phyloP scores from a whole-genome alignment of 1,140 invertebrate genomes.

The Rhizoglyphus robini region DNA sequence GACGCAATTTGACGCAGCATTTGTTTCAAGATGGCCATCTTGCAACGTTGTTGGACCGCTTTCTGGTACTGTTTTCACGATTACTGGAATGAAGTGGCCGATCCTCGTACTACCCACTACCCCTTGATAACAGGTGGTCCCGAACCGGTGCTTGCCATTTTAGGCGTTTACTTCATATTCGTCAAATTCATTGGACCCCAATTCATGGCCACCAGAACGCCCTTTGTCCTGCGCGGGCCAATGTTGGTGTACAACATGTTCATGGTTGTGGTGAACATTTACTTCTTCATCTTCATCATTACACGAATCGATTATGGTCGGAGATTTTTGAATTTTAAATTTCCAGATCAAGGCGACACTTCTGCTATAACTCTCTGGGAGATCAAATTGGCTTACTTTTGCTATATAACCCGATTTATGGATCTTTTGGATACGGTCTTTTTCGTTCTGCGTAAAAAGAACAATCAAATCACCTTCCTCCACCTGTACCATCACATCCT shows the following conservation, averaged over 20 bases:
- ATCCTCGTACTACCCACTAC: constrained; percentile 71
- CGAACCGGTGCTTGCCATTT: not conserved
- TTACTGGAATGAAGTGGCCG: constrained; percentile 31
- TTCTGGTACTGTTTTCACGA: constrained; percentile 13
- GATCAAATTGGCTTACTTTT: not conserved
- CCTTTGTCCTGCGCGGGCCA: constrained; percentile 57
- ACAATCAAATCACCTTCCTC: constrained; percentile 53
- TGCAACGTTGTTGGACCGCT: not conserved
- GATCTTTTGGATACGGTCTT: constrained; percentile 21
- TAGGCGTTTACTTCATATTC: constrained; percentile 18
- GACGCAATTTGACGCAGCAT: too few relatives aligned
- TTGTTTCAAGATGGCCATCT: too few relatives aligned
- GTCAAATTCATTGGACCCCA: constrained; percentile 47
- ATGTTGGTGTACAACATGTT: constrained; percentile 69
- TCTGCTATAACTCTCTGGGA: not conserved
- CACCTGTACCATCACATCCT: constrained; percentile 55
- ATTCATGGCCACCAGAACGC: constrained; percentile 61
- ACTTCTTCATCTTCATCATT: not conserved
- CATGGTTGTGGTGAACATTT: constrained; percentile 39
- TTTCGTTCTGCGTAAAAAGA: constrained; percentile 48
- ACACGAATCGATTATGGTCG: not conserved
- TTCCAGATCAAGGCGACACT: not conserved
- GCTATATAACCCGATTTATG: not conserved
- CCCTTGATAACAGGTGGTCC: constrained; percentile 29
- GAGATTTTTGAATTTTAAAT: constrained; percentile 9